A percentile compares a stretch with the other conserved stretches of the same genome.
Conservation (phyloP, 2,888 invertebrate genomes). For the Drosophila meridiana region DNA sequence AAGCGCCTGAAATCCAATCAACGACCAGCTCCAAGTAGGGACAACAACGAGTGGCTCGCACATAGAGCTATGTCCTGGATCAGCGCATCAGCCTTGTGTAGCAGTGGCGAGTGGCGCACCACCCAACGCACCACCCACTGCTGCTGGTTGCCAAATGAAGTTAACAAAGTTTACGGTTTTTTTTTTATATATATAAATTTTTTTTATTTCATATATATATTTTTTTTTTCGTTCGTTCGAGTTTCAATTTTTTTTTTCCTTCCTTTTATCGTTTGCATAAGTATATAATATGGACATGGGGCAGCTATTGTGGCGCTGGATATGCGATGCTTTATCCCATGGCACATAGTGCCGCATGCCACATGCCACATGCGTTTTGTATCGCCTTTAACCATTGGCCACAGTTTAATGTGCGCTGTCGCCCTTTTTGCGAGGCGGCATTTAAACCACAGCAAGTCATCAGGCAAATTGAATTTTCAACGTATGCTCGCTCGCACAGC, state of each 20-base stretch:
- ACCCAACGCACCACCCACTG: constrained; percentile 4
- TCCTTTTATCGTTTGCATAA: constrained; percentile 65
- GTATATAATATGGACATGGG: constrained; percentile 68
- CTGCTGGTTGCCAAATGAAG: constrained; percentile 70
- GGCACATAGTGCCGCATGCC: constrained; percentile 36
- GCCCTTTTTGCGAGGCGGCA: constrained; percentile 65
- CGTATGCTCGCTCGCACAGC: constrained; percentile 75
- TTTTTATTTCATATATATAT: constrained; percentile 38
- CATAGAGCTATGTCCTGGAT: constrained; percentile 60
- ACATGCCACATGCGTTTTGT: constrained; percentile 45
- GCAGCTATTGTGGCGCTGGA: constrained; percentile 31
- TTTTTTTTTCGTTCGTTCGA: constrained; percentile 36
- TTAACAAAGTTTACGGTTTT: constrained; percentile 75
- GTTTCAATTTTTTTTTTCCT: constrained; percentile 27
- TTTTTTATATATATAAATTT: constrained; percentile 20
- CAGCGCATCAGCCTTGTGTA: constrained; percentile 26
- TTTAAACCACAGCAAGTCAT: constrained; percentile 82
- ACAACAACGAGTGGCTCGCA: constrained; percentile 55
- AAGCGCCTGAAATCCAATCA: constrained; percentile 77
- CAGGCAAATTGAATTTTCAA: constrained; percentile 84
- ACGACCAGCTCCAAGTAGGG: constrained; percentile 72
- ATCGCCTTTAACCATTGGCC: constrained; percentile 63
- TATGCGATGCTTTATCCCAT: constrained; percentile 20
- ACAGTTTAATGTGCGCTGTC: constrained; percentile 75
- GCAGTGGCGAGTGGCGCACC: background rate